Percentiles rank a stretch among this genome's conserved stretches.
Conservation (phyloP, 2,113 vertebrate genomes). For the Halichoerus grypus region DNA sequence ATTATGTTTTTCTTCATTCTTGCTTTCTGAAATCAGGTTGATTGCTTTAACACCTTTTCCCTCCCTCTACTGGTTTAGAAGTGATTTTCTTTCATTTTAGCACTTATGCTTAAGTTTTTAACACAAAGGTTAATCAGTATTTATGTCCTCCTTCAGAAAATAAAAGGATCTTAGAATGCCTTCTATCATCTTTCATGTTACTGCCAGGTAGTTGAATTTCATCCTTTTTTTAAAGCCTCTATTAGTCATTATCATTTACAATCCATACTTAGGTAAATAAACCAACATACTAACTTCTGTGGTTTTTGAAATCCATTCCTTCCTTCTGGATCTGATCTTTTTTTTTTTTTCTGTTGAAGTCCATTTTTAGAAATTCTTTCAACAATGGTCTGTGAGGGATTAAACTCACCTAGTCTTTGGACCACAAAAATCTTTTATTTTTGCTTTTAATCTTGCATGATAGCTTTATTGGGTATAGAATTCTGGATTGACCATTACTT, state of each 20-base stretch:
- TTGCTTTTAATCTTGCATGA: slow-evolving; percentile 28
- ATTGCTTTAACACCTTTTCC: not conserved
- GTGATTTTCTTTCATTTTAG: not conserved
- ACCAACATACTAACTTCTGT: not conserved
- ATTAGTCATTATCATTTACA: not conserved
- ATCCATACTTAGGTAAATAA: not conserved
- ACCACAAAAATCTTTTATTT: not conserved
- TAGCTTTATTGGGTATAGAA: not conserved
- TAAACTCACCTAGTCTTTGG: not conserved
- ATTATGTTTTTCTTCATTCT: not conserved
- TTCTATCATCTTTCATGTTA: not conserved
- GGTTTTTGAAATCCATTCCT: not conserved
- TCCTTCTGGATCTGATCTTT: slow-evolving; percentile 10
- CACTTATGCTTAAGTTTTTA: slow-evolving; percentile 1
- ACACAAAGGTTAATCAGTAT: not conserved
- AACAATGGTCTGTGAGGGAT: not conserved
- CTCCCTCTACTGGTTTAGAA: not conserved
- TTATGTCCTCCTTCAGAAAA: not conserved
- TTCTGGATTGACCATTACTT: not conserved
- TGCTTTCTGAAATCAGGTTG: not conserved
- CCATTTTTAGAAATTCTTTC: not conserved
- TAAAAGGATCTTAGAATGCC: not conserved
- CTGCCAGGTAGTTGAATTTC: not conserved
- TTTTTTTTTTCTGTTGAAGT: not conserved
- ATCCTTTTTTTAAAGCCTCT: not conserved